phyloP scores from a whole-genome alignment of 2,888 invertebrate species.

The Drosophila borborema region DNA sequence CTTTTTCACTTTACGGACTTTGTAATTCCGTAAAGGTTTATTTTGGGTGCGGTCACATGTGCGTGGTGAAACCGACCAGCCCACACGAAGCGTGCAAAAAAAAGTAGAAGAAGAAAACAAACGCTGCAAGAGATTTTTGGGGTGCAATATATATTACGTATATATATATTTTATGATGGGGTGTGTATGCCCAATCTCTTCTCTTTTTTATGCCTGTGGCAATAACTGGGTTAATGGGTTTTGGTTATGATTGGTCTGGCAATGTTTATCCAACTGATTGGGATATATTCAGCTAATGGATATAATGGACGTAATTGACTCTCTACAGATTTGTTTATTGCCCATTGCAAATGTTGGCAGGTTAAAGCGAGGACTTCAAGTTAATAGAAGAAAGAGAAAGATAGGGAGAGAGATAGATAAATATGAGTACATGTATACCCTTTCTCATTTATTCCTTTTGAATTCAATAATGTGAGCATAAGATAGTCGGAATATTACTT shows the following conservation, averaged over 20 bases:
- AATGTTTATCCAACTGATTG: slow-evolving; percentile 54
- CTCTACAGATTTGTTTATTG: slow-evolving; percentile 39
- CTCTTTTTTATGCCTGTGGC: slow-evolving; percentile 23
- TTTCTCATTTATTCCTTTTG: background rate
- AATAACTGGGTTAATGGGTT: slow-evolving; percentile 68
- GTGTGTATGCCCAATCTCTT: slow-evolving; percentile 13
- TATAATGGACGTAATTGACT: slow-evolving; percentile 48
- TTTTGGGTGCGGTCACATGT: slow-evolving; percentile 57
- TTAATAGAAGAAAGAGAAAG: background rate
- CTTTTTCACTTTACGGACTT: slow-evolving; percentile 27
- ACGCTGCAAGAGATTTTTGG: slow-evolving; percentile 45
- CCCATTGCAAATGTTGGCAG: slow-evolving; percentile 20
- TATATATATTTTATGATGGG: slow-evolving; percentile 9
- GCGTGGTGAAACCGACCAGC: slow-evolving; percentile 22
- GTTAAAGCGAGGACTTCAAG: slow-evolving; percentile 8
- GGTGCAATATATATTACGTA: slow-evolving; percentile 24
- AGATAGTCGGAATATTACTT: background rate
- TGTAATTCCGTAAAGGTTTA: slow-evolving; percentile 24
- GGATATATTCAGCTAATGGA: slow-evolving; percentile 44
- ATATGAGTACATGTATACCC: too few relatives aligned
- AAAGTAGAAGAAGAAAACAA: slow-evolving; percentile 19
- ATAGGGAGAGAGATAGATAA: background rate
- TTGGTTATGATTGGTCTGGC: slow-evolving; percentile 60
- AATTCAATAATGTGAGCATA: background rate
- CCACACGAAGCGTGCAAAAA: slow-evolving; percentile 14